Base-by-base conservation (phyloP, 2,888 invertebrate species). In the Noctua pronuba region DNA sequence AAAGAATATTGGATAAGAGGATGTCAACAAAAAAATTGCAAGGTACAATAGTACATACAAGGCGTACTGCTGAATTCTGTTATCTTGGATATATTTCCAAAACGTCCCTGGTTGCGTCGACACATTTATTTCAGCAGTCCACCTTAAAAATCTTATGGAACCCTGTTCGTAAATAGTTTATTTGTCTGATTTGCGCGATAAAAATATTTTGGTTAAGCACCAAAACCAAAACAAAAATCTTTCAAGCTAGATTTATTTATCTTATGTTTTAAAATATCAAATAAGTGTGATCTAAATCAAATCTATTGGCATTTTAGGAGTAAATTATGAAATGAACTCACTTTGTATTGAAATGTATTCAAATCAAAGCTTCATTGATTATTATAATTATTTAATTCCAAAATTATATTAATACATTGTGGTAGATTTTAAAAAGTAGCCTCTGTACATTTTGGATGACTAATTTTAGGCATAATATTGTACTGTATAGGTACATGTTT, bases 401-500 rank as follows among this genome's bases (percentile, higher is more conserved):
- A 70, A n/a, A 2, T 2, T 41, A 24, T 38, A 60, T 75, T 68
- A 46, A 31, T 31, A 31, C 52, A 73, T 35, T 71, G 64, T 77
- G 35, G 62, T 80, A 84, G 75, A 55, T 62, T 66, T 70, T 69
- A 64, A 46, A 62, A 83, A 85, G 79, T 90, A 89, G 88, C 69
- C 70, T 79, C 66, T 90, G 84, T 88, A 88, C 65, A 84, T 89
- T 87, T 82, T 86, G 87, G 86, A 86, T 67, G 73, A 82, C 80
- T 83, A 68, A 81, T 82, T 80, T 80, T 87, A 86, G 73, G 44
- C 55, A 67, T 83, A 79, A 81, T 31, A 76, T 80, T 88, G 86
- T 89, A 89, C 84, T 82, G 81, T 91, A 88, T 86, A 87, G 83
- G 87, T 81, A 88, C 75, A 77, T 81, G 70, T 80, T 82, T 82